Percentiles rank a stretch among this genome's conserved stretches.
These are phyloP conservation scores for Prinia subflava DNA, from an alignment of 2,113 vertebrate species.

Conservation along the genomic window DNA sequence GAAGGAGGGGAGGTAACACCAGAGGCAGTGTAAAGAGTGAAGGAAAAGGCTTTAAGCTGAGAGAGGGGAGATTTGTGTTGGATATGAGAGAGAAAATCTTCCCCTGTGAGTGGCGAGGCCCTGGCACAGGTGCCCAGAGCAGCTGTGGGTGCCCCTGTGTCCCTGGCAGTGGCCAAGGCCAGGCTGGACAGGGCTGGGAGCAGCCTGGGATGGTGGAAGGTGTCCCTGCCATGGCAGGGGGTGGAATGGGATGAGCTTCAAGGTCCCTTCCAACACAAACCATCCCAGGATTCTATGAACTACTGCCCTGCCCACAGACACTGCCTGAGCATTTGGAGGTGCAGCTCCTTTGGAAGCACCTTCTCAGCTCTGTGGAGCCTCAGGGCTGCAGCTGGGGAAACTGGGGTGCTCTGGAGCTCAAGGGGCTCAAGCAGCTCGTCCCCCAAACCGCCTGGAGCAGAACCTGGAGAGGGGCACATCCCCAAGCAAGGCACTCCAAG, in stretches of 20 bases:
- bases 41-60: not conserved
- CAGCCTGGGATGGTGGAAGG: not conserved
- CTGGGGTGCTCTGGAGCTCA: rapidly evolving
- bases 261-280: not conserved
- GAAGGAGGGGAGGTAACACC: not conserved
- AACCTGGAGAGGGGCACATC: too few relatives aligned
- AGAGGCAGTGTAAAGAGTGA: not conserved
- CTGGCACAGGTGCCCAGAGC: not conserved
- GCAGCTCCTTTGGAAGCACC: not conserved
- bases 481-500: not conserved
- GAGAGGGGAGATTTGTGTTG: not conserved
- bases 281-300: not conserved
- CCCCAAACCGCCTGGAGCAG: not conserved
- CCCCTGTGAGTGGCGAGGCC: not conserved
- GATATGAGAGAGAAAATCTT: not conserved
- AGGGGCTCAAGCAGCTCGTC: not conserved
- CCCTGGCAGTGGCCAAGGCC: not conserved
- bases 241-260: not conserved
- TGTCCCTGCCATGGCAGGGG: not conserved
- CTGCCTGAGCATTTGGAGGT: not conserved
- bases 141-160: not conserved
- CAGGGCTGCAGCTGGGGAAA: not conserved
- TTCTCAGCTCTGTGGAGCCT: not conserved
- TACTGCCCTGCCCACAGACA: not conserved
- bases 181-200: not conserved